A percentile compares a stretch with the other conserved stretches of the same genome.
Evolutionary conservation across 2,797 vertebrate species (phyloP).

Genomic region (Pteropus rufus): DNA sequence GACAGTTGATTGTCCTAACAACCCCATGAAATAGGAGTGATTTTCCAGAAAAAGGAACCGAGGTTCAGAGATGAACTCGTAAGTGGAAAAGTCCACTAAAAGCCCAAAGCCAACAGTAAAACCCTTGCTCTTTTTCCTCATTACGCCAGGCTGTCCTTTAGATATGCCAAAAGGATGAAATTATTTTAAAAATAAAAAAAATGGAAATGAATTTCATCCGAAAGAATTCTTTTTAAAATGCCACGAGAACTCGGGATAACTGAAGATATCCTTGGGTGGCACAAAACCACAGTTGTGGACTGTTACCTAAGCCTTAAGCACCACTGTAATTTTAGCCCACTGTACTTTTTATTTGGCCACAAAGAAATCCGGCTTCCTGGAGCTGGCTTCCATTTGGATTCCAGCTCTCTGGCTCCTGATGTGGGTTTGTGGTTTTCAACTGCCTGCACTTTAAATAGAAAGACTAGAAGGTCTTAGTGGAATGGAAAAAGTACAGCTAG

Average conservation of each 20-base stretch:
- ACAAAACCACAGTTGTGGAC: background rate
- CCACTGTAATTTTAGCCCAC: background rate
- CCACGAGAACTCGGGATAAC: background rate
- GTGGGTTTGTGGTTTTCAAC: constrained; percentile 54
- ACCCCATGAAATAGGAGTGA: background rate
- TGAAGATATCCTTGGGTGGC: background rate
- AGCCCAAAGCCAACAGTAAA: background rate
- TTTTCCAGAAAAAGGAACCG: background rate
- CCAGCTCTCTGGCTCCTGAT: constrained; percentile 29
- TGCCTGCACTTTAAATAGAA: constrained; percentile 6
- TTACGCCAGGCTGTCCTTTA: background rate
- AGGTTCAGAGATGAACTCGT: background rate
- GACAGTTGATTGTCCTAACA: background rate
- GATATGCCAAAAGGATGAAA: background rate
- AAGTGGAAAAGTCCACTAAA: background rate
- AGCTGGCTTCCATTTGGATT: constrained; percentile 34
- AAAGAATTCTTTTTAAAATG: background rate
- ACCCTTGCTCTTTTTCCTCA: background rate
- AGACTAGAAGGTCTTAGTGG: background rate
- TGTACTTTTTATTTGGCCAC: background rate
- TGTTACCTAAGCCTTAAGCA: background rate
- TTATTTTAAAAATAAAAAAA: constrained; percentile 28
- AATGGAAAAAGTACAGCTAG: background rate
- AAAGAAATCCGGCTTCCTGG: constrained; percentile 40
- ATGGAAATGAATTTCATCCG: background rate